Percentiles rank a stretch among this genome's conserved stretches.
Conservation (phyloP, 92 coral and sea anemone genomes). For the Bergia puertoricense region DNA sequence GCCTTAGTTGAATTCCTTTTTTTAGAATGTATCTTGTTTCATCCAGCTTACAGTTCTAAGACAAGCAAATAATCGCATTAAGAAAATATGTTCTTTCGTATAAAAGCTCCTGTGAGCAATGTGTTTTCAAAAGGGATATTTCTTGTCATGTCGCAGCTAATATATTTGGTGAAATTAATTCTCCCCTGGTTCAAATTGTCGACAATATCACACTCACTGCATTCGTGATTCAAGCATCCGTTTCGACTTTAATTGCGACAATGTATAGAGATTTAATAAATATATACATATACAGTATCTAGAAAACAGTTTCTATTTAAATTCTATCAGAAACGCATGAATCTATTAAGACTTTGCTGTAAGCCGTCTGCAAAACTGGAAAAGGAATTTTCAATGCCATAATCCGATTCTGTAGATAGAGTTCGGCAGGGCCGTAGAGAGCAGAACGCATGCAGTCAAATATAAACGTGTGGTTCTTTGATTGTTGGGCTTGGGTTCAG, state of each 20-base stretch:
- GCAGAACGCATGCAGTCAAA: background rate
- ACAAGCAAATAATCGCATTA: too few species aligned
- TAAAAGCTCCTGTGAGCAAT: too few species aligned
- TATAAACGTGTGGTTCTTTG: background rate
- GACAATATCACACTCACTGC: background rate
- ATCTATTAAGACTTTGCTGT: background rate
- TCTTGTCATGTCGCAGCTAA: background rate
- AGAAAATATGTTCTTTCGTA: too few species aligned
- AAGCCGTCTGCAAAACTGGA: background rate
- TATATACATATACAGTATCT: too few species aligned
- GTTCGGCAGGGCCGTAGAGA: background rate
- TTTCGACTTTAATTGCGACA: background rate
- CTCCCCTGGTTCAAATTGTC: background rate
- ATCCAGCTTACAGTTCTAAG: background rate
- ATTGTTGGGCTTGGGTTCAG: background rate
- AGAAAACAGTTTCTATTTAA: background rate
- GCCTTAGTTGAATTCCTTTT: background rate
- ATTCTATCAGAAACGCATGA: background rate
- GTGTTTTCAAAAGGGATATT: background rate
- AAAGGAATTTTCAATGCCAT: too few species aligned
- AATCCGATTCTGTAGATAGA: too few species aligned
- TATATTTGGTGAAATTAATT: background rate
- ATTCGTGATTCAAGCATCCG: background rate
- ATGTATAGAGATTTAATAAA: too few species aligned
- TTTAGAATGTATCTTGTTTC: background rate